These are phyloP conservation scores for Paraescarpia echinospica DNA, from an alignment of 1,140 invertebrate species.

Conservation along the genomic window DNA sequence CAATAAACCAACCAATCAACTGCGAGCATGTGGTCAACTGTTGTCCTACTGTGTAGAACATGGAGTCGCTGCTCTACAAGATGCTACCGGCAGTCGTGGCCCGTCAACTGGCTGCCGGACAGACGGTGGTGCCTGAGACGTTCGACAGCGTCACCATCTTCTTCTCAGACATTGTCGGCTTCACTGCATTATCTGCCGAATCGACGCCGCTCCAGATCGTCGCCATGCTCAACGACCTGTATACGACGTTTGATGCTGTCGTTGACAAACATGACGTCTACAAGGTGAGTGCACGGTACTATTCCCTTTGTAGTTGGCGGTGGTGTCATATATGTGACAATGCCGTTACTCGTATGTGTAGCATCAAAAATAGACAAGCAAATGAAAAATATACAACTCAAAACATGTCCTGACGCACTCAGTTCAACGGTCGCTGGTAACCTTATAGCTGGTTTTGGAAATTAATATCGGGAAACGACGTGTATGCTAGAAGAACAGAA, in stretches of 20 bases:
- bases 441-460: too few relatives aligned
- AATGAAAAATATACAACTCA: too few relatives aligned
- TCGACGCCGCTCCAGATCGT: constrained; percentile 58
- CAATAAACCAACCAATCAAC: neutral
- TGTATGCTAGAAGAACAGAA: too few relatives aligned
- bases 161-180: constrained; percentile 98
- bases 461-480: too few relatives aligned
- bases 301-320: too few relatives aligned
- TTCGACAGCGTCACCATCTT: constrained; percentile 82
- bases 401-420: too few relatives aligned
- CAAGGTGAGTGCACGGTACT: constrained; percentile 63
- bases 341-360: too few relatives aligned
- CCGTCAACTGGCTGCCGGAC: constrained; percentile 75
- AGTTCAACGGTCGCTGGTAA: too few relatives aligned
- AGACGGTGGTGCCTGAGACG: constrained; percentile 89
- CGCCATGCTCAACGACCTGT: constrained; percentile 72
- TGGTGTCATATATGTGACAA: too few relatives aligned
- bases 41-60: neutral
- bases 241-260: constrained; percentile 80
- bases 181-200: constrained; percentile 65
- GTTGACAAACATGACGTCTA: constrained; percentile 90
- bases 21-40: neutral
- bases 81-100: constrained; percentile 38
- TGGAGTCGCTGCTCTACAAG: constrained; percentile 23
- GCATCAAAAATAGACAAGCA: too few relatives aligned